Evolutionary conservation across 2,113 vertebrate genomes (phyloP).

Genomic region (Arothron firmamentum): DNA sequence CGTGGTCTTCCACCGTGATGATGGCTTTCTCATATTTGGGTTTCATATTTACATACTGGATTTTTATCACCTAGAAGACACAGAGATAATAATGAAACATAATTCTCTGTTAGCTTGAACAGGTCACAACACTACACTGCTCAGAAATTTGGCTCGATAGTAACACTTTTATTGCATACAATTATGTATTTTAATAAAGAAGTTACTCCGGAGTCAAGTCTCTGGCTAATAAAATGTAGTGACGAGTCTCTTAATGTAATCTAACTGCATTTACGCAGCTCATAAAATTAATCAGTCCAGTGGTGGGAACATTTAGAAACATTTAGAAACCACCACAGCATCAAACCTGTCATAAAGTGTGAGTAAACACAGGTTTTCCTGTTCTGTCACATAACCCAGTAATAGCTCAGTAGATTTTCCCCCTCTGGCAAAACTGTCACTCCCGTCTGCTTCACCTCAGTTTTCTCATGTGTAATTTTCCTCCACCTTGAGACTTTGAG

Average conservation of each 20-base stretch:
- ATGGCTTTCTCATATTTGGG: constrained; percentile 78
- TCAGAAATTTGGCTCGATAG: not conserved
- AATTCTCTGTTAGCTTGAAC: not conserved
- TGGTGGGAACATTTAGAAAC: too few species aligned
- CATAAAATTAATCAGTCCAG: too few species aligned
- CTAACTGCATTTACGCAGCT: not conserved
- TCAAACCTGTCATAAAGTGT: too few species aligned
- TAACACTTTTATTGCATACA: not conserved
- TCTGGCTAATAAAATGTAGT: too few species aligned
- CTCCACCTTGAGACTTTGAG: not conserved
- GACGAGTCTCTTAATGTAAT: too few species aligned
- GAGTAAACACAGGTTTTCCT: not conserved
- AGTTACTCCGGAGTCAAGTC: not conserved
- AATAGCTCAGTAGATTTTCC: not conserved
- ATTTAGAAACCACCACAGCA: too few species aligned
- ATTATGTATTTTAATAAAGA: not conserved
- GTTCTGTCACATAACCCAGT: not conserved
- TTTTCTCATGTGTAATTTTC: not conserved
- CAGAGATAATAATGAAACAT: not conserved
- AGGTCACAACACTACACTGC: not conserved
- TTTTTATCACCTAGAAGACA: constrained; percentile 84
- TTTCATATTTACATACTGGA: constrained; percentile 77
- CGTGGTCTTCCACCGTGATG: constrained; percentile 89
- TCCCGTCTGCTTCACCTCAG: not conserved
- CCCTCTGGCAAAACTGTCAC: not conserved